Conservation (phyloP, 92 coral and sea anemone species). For the Anthopleura xanthogrammica region DNA sequence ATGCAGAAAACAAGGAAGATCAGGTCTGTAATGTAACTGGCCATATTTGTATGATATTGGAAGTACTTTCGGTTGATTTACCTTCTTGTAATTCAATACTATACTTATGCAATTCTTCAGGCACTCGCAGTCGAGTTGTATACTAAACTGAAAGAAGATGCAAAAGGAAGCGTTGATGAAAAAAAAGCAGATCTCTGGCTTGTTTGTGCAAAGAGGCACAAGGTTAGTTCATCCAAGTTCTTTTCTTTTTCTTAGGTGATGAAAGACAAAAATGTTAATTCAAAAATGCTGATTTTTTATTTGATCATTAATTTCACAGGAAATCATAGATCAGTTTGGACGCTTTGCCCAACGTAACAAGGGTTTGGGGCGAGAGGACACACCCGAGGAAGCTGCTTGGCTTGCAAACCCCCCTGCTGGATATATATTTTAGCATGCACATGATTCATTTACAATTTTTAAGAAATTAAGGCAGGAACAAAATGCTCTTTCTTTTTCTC, state of each 20-base stretch:
- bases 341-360: slow-evolving; percentile 73
- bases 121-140: slow-evolving; percentile 46
- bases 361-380: slow-evolving; percentile 57
- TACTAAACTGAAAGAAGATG: slow-evolving; percentile 47
- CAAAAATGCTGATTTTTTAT: not conserved
- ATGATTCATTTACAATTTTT: no score
- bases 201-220: slow-evolving; percentile 51
- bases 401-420: slow-evolving; percentile 61
- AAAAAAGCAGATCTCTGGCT: slow-evolving; percentile 12
- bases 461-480: slow-evolving; percentile 37
- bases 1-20: slow-evolving; percentile 64
- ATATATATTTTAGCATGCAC: slow-evolving; percentile 16
- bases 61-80: not conserved
- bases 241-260: not conserved
- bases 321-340: slow-evolving; percentile 66
- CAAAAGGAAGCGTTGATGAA: slow-evolving; percentile 48
- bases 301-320: slow-evolving; percentile 22
- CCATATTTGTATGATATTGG: not conserved
- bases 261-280: no score
- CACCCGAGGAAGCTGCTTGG: slow-evolving; percentile 73
- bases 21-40: slow-evolving; percentile 35
- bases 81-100: not conserved
- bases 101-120: not conserved
- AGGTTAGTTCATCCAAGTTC: slow-evolving; percentile 26
- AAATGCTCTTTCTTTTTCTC: not conserved